These are phyloP conservation scores for Linurgus olivaceus DNA, from an alignment of 2,797 vertebrate species.

Conservation along the genomic window DNA sequence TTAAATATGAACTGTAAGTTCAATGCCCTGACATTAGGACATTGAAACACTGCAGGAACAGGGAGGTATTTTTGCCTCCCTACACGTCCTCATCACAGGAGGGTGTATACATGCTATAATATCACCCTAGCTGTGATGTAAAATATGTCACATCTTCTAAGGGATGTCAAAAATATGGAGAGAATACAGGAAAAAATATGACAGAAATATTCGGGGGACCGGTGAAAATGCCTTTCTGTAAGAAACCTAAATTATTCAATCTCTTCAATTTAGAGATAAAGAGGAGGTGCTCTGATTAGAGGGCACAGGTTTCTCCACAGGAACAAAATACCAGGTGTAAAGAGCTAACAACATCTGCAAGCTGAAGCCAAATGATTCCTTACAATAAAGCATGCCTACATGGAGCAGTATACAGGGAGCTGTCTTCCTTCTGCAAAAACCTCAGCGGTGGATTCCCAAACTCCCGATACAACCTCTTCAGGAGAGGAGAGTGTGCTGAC, in stretches of 20 bases:
- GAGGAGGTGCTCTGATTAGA: constrained; percentile 2
- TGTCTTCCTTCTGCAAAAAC: not conserved
- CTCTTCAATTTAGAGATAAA: not conserved
- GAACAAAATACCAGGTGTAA: not conserved
- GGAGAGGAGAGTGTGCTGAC: not conserved
- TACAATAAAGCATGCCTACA: not conserved
- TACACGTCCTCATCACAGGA: not conserved
- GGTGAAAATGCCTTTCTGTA: not conserved
- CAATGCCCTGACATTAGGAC: not conserved
- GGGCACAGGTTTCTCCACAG: not conserved
- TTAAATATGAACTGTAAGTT: constrained; percentile 30
- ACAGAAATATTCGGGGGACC: not conserved
- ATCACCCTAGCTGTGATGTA: not conserved
- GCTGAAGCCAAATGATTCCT: not conserved
- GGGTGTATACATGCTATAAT: not conserved
- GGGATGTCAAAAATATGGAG: not conserved
- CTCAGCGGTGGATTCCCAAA: not conserved
- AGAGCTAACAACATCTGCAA: constrained; percentile 2
- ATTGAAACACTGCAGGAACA: not conserved
- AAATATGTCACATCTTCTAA: not conserved
- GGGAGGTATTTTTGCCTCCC: constrained; percentile 16
- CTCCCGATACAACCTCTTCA: not conserved
- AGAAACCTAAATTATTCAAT: not conserved
- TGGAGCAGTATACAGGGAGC: not conserved
- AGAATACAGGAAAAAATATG: not conserved